Base-by-base conservation (phyloP, 2,888 invertebrate genomes). In the Brachylomia viminalis region DNA sequence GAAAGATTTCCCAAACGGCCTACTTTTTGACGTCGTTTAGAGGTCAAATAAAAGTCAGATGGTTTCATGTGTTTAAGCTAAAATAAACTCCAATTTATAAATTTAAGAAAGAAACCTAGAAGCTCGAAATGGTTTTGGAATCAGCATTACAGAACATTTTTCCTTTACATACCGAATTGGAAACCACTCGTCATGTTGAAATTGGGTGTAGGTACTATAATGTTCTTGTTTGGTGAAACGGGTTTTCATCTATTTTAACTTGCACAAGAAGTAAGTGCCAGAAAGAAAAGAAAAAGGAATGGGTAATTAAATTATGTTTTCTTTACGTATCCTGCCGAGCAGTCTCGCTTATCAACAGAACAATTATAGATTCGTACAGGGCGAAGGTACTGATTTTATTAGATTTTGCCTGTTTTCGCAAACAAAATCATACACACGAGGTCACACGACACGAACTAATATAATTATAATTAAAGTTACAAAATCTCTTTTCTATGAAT, bases 401-500 rank as follows among this genome's bases (percentile, higher is more conserved):
- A 20, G 17, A 30, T 27, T 56, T 56, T 27, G 49, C 13, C 6
- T 27, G 27, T 8, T 4, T 58, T 17, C 3, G 27, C 17, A 8
- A 17, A 30, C 3, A 58, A 30, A 59, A 20, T 30, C 30, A 20
- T 20, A 30, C 27, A 58, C 6, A 58, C n/a, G 45, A 64, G 7
- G 13, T 45, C 27, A 65, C 30, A 66, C 49, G 30, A 27, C 27
- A 27, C 27, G 0, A 65, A 17, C 23, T n/a, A 30, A 15, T 10
- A 33, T n/a, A 30, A 15, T 10, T 15, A 15, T 1, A n/a, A 17
- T n/a, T 38, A 8, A 62, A 33, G 65, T 15, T 1, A 23, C n/a
- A 71, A 23, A 73, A 73, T 20, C 72, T 72, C 20, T 47, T 67
- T 69, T 17, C n/a, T 33, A 8, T 15, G 11, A 59, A 49, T 49